phyloP scores from a whole-genome alignment of 2,113 vertebrate genomes.

The Pollimyrus isidori region DNA sequence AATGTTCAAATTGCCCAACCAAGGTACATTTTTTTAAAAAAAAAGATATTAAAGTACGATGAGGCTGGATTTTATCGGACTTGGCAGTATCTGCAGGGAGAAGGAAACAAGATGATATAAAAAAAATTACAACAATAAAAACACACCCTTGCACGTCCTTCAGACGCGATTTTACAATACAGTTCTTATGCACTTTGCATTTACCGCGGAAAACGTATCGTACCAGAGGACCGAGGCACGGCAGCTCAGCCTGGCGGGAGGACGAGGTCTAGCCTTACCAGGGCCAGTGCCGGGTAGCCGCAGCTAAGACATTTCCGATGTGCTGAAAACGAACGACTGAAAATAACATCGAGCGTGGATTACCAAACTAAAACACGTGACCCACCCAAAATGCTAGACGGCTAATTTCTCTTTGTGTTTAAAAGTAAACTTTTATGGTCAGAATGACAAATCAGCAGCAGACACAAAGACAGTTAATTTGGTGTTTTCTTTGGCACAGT shows the following conservation, averaged over 20 bases:
- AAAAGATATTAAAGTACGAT: neutral
- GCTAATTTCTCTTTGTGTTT: neutral
- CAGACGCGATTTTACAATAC: neutral
- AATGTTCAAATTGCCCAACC: neutral
- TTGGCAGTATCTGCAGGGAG: neutral
- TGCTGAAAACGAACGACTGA: neutral
- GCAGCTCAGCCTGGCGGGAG: neutral
- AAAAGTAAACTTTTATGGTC: neutral
- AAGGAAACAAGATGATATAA: neutral
- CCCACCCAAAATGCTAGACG: neutral
- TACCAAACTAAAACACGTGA: neutral
- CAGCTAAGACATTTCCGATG: neutral
- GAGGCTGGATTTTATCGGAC: neutral
- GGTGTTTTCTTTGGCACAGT: neutral
- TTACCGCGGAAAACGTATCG: neutral
- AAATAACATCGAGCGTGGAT: neutral
- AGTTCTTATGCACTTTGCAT: neutral
- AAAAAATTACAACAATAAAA: neutral
- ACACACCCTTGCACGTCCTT: neutral
- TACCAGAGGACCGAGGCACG: neutral
- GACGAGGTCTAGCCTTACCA: neutral
- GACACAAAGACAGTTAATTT: neutral
- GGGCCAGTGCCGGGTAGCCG: neutral
- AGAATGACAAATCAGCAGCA: neutral
- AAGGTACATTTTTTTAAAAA: neutral